Evolutionary conservation across 2,888 invertebrate genomes (phyloP).

Genomic region (Cryptocheilus praepositus): DNA sequence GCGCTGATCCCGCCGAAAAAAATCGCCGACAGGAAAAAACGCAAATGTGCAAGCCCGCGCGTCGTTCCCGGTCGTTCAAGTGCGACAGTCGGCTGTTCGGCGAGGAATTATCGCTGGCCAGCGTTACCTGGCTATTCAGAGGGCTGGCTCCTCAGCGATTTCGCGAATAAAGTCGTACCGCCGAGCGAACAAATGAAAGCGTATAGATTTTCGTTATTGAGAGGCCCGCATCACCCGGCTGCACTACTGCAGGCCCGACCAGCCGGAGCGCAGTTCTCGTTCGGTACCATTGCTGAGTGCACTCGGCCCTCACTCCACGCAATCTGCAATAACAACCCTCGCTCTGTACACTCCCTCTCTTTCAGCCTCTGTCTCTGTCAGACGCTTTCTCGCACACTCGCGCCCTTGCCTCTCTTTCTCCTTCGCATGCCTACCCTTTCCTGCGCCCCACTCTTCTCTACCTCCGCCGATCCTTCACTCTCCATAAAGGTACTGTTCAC

Average conservation of each 20-base stretch:
- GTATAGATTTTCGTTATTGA: slow-evolving; percentile 71
- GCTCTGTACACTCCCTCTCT: slow-evolving; percentile 45
- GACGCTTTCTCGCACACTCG: slow-evolving; percentile 28
- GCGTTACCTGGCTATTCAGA: slow-evolving; percentile 1
- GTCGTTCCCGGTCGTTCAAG: too few species aligned
- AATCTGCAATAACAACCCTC: slow-evolving; percentile 72
- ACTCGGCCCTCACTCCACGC: slow-evolving; percentile 66
- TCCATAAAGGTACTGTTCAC: slow-evolving; percentile 55
- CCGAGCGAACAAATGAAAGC: slow-evolving; percentile 67
- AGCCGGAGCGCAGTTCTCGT: slow-evolving; percentile 52
- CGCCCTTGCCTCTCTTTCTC: slow-evolving; percentile 21
- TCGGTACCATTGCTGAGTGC: slow-evolving; percentile 64
- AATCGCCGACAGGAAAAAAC: slow-evolving; percentile 12
- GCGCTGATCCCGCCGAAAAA: slow-evolving; percentile 3
- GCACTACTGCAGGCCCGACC: slow-evolving; percentile 48
- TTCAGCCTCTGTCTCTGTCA: neutral
- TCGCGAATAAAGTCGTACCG: slow-evolving; percentile 65
- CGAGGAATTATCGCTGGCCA: too few species aligned
- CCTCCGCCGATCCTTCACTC: slow-evolving; percentile 56
- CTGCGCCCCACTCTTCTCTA: slow-evolving; percentile 56
- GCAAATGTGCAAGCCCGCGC: too few species aligned
- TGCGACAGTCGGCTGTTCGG: too few species aligned
- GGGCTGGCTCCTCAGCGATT: slow-evolving; percentile 43
- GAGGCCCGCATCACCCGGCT: slow-evolving; percentile 61
- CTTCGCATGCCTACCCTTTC: slow-evolving; percentile 23